Percentiles rank a stretch among this genome's conserved stretches.
Conservation (phyloP, 2,113 vertebrate genomes). For the Paracanthobrama guichenoti region DNA sequence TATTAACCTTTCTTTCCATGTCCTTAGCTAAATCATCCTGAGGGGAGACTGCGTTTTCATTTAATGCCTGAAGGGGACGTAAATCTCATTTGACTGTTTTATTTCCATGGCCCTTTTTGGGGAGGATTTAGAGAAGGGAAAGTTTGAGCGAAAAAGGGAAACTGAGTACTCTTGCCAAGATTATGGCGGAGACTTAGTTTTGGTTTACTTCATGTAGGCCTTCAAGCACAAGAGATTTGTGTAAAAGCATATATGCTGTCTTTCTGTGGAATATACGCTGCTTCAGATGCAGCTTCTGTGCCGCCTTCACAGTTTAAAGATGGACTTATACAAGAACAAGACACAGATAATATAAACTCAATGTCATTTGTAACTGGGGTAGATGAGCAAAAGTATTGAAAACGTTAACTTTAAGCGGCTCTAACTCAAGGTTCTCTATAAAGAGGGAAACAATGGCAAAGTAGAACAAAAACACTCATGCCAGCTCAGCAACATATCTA, state of each 20-base stretch:
- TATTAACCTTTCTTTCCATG: background rate
- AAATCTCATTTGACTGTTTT: slow-evolving; percentile 10
- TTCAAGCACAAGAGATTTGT: background rate
- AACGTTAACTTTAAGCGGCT: background rate
- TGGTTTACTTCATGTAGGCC: background rate
- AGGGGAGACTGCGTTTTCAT: slow-evolving; percentile 3
- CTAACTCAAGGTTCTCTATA: background rate
- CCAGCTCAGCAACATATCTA: background rate
- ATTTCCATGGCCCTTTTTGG: background rate
- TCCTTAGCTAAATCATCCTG: background rate
- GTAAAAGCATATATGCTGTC: background rate
- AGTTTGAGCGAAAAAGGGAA: background rate
- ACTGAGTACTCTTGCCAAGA: background rate
- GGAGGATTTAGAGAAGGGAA: slow-evolving; percentile 23
- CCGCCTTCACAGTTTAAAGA: background rate
- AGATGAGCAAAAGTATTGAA: background rate
- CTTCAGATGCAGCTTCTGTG: background rate
- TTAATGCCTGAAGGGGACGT: background rate
- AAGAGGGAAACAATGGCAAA: background rate
- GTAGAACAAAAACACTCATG: background rate
- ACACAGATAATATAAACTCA: background rate
- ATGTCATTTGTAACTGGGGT: background rate
- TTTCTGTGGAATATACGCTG: background rate
- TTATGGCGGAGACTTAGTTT: background rate
- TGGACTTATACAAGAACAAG: background rate